Evolutionary conservation across 2,888 invertebrate species (phyloP), one percentile per base, ranked within the genome.

Genomic region (Aphrophora alni): DNA sequence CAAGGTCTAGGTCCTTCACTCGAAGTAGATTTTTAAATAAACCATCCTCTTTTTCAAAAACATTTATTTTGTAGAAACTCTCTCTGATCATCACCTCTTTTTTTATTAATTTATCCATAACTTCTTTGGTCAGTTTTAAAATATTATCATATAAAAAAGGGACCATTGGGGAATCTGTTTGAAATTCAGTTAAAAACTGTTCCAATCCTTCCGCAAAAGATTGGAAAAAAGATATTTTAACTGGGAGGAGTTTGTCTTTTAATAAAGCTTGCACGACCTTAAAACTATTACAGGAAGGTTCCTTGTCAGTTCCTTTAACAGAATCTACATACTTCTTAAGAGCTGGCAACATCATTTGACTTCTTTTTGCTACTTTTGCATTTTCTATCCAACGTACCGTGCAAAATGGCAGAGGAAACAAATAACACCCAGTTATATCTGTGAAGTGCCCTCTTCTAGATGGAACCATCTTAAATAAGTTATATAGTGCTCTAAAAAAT

Each of bases 401-500:
- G 38, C 73, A 78, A 27, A 78, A 78, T 21, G 44, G 51, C 7
- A 26, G 51, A 3, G 78, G 78, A 17, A 78, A 73, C 8, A 44
- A 24, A 17, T n/a, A 21, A 28, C 12, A 26, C 1, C 59, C 33
- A 21, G 38, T 44, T 44, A 44, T 17, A 3, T 44, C 17, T 27
- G 38, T 75, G 59, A 51, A 75, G 17, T 75, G 74, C 4, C 75
- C 75, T 24, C 79, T 68, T 24, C 79, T 28, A 0, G 79, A 0
- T 3, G 79, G 74, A n/a, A 75, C 69, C 68, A 75, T 75, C 24
- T 79, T 68, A 69, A n/a, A 79, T 0, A 79, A 14, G 71, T 85
- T 83, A 70, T 85, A 86, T n/a, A 84, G n/a, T 59, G 84, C 82
- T 25, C 80, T 75, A 26, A 87, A 83, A 76, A 86, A 84, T 72